Evolutionary conservation across 1,140 invertebrate species (phyloP), one percentile per base, ranked within the genome.

Genomic region (Sitobion miscanthi): DNA sequence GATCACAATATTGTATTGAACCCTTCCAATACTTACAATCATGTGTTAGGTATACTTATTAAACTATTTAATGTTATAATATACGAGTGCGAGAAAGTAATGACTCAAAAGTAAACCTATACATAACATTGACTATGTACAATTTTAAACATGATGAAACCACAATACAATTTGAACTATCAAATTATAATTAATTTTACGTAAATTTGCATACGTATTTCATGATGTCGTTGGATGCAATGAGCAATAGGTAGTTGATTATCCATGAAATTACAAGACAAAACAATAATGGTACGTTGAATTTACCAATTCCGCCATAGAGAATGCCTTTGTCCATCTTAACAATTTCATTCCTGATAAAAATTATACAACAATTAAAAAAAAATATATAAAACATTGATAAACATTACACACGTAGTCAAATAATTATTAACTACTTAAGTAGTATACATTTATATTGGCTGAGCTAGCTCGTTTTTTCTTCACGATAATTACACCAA

Each of bases 241-340:
- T 25, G 6, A 93, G 82, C 9, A 86, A 86, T 7, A 25, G 0
- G 30, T 23, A 86, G 38, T 93, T 93, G 9, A 93, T 57, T 0
- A 4, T 5, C 91, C 91, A 93, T 7, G 91, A 93, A n/a, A 93
- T 86, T 30, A 1, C 52, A 57, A 86, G 82, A 54, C 91, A 83
- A 25, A 6, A 30, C 0, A 93, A n/a, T 85, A 93, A 57, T 35
- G 91, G 82, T 2, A 0, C 0, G 21, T 86, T 20, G 20, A 93
- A 93, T 0, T 57, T 5, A 30, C 91, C 91, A 11, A 93, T 20
- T 54, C 91, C 91, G 5, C 45, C 25, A 38, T 85, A 52, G 1
- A 86, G 20, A 54, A 86, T 0, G 25, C 25, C 8, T 86, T n/a
- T 54, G 4, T 93, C 49, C 91, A 93, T 57, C 2, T 45, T 35